phyloP scores from a whole-genome alignment of 1,140 invertebrate species.

The Drosophila pachea region DNA sequence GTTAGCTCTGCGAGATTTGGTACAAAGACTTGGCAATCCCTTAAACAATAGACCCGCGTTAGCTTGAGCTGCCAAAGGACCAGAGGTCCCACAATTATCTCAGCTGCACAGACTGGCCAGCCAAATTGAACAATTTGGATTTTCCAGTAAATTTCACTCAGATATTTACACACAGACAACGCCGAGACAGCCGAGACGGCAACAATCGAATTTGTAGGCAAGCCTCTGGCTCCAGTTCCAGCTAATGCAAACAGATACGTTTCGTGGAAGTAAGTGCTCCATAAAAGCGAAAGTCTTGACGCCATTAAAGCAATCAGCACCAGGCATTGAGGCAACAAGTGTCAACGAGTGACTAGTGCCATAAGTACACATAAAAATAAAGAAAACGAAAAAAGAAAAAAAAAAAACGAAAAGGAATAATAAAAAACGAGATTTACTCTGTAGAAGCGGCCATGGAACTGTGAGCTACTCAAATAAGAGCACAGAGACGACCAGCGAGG shows the following conservation, averaged over 20 bases:
- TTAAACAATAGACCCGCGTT: no score
- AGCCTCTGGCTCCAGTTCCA: conserved; percentile 50
- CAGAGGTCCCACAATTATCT: no score
- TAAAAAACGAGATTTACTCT: conserved; percentile 18
- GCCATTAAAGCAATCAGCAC: conserved; percentile 67
- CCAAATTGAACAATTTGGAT: not conserved
- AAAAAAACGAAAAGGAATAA: conserved; percentile 29
- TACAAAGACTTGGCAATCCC: not conserved
- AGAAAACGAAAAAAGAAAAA: conserved; percentile 25
- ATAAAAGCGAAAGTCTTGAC: conserved; percentile 77
- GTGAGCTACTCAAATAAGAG: conserved; percentile 49
- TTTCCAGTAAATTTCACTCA: not conserved
- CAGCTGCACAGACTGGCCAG: no score
- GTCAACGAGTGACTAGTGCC: conserved; percentile 72
- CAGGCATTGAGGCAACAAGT: conserved; percentile 55
- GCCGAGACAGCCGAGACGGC: no score
- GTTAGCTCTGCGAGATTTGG: conserved; percentile 27
- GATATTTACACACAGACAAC: conserved; percentile 13
- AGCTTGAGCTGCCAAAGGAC: no score
- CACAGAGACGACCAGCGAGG: conserved; percentile 18
- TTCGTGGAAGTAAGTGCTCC: conserved; percentile 64
- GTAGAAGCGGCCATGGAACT: conserved; percentile 11
- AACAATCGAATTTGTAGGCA: conserved; percentile 8
- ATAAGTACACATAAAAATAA: conserved; percentile 61
- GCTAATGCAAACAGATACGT: conserved; percentile 60